Percentiles rank a stretch among this genome's conserved stretches.
Evolutionary conservation across 2,797 vertebrate genomes (phyloP).

Genomic region (Lophotriccus pileatus): DNA sequence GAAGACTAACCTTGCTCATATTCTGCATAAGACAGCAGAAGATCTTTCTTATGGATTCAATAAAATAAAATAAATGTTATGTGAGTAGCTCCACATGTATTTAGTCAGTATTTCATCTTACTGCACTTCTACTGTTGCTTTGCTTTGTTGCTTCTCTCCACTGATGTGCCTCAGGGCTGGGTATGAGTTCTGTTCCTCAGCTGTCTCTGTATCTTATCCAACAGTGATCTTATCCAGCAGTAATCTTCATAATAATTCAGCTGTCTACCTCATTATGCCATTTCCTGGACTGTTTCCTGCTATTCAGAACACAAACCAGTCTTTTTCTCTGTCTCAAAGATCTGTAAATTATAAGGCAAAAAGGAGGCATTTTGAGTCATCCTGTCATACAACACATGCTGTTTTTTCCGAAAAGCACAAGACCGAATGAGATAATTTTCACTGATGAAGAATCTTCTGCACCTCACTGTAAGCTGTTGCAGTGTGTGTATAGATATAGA

Average conservation of each 20-base stretch:
- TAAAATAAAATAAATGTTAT: background rate
- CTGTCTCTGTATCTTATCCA: conserved; percentile 34
- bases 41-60: background rate
- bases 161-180: background rate
- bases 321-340: background rate
- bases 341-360: conserved; percentile 14
- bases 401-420: background rate
- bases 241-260: conserved; percentile 21
- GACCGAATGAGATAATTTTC: background rate
- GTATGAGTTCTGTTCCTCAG: conserved; percentile 14
- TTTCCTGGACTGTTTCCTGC: conserved; percentile 37
- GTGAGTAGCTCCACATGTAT: background rate
- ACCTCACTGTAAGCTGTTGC: background rate
- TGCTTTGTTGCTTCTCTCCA: background rate
- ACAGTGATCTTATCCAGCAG: conserved; percentile 19
- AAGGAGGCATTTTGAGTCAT: conserved; percentile 19
- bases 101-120: conserved; percentile 23
- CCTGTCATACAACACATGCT: background rate
- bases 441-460: background rate
- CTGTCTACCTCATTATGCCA: conserved; percentile 31
- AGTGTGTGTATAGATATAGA: background rate
- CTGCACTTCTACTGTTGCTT: background rate
- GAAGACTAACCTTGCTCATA: background rate
- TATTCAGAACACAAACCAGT: background rate
- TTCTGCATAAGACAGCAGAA: background rate